Conservation (phyloP, 1,140 invertebrate genomes). For the Mizuhopecten yessoensis region DNA sequence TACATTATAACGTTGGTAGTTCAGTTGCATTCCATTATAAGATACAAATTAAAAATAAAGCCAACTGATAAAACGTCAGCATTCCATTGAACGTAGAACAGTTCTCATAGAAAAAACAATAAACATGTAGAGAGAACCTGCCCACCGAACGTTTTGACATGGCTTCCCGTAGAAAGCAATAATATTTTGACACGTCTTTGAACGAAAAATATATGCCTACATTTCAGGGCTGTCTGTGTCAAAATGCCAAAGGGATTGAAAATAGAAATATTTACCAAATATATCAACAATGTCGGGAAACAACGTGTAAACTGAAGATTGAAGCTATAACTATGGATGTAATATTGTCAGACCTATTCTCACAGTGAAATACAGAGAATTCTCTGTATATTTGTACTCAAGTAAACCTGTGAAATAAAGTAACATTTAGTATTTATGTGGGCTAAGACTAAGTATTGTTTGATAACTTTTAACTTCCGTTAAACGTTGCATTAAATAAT, state of each 20-base stretch:
- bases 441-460: too few relatives aligned
- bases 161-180: slow-evolving; percentile 10
- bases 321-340: neutral
- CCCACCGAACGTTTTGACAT: neutral
- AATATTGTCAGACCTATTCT: too few relatives aligned
- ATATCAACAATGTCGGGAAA: slow-evolving; percentile 5
- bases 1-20: neutral
- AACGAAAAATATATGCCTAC: neutral
- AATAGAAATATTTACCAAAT: slow-evolving; percentile 30
- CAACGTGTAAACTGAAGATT: too few relatives aligned
- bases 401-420: too few relatives aligned
- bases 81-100: neutral
- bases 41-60: neutral
- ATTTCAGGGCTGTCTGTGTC: neutral
- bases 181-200: slow-evolving; percentile 21
- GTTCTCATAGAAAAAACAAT: neutral
- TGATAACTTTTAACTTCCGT: too few relatives aligned
- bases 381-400: too few relatives aligned
- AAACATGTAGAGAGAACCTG: neutral
- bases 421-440: too few relatives aligned
- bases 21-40: neutral
- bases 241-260: slow-evolving; percentile 16
- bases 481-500: too few relatives aligned
- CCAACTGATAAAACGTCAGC: neutral
- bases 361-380: too few relatives aligned